Evolutionary conservation across 2,888 invertebrate species (phyloP).

Genomic region (Torymus auratus): DNA sequence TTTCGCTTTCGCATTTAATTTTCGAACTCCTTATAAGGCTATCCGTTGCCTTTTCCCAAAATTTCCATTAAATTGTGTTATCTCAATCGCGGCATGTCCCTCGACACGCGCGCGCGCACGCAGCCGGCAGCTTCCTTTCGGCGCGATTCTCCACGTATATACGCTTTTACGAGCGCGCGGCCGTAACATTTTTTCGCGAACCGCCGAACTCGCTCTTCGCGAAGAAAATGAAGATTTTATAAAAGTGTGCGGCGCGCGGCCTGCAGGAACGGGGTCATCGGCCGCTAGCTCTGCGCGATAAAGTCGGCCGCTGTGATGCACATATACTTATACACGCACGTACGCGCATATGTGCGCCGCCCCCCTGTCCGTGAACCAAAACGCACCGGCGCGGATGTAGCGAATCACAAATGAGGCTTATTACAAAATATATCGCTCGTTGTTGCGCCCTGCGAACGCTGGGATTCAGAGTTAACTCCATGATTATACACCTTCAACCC

Average conservation of each 20-base stretch:
- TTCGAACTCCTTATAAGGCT: background rate
- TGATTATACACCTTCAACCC: too few relatives aligned
- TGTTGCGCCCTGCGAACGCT: too few relatives aligned
- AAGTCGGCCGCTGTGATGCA: background rate
- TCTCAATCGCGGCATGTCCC: constrained; percentile 21
- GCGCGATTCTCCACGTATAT: background rate
- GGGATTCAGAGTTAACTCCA: too few relatives aligned
- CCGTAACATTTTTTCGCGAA: background rate
- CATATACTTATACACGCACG: too few relatives aligned
- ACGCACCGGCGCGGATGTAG: background rate
- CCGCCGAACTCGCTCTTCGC: constrained; percentile 11
- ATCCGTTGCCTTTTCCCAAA: constrained; percentile 13
- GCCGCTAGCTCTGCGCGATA: constrained; percentile 26
- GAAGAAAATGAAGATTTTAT: constrained; percentile 47
- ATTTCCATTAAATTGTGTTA: constrained; percentile 28
- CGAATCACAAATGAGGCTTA: constrained; percentile 1
- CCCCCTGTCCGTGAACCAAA: constrained; percentile 36
- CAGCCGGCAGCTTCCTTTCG: background rate
- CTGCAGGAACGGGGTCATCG: constrained; percentile 28
- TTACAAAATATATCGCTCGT: background rate
- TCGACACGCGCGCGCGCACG: background rate
- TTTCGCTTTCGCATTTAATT: constrained; percentile 19
- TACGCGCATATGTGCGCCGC: too few relatives aligned
- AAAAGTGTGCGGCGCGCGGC: constrained; percentile 1
- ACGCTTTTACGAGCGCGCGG: constrained; percentile 24